A percentile compares a stretch with the other conserved stretches of the same genome.
Evolutionary conservation across 2,113 vertebrate genomes (phyloP).

Genomic region (Gallinago undulata): DNA sequence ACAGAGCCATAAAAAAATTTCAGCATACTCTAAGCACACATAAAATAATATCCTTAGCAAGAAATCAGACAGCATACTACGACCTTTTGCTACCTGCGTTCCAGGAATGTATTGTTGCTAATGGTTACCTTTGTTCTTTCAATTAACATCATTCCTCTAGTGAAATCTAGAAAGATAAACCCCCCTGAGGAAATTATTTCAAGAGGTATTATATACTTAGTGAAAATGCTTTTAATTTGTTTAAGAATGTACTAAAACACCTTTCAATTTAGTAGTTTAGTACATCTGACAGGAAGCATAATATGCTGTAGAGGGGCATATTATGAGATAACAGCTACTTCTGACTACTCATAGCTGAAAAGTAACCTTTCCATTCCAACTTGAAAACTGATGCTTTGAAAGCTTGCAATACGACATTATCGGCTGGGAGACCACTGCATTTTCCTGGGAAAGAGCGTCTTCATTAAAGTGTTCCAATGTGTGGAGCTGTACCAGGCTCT

Average conservation of each 20-base stretch:
- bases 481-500: constrained; percentile 14
- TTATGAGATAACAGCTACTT: not conserved
- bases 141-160: not conserved
- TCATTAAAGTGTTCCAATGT: constrained; percentile 2
- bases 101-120: not conserved
- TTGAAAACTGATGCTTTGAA: not conserved
- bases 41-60: not conserved
- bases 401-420: not conserved
- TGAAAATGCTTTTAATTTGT: not conserved
- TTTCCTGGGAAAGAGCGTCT: constrained; percentile 55
- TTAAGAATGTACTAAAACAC: not conserved
- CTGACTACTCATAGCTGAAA: not conserved
- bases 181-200: not conserved
- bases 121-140: not conserved
- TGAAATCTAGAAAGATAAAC: not conserved
- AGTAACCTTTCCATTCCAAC: not conserved
- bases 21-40: not conserved
- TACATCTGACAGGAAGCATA: not conserved
- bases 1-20: not conserved
- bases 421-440: not conserved
- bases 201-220: not conserved
- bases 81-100: not conserved
- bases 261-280: not conserved
- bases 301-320: too few species aligned
- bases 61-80: not conserved